Percentiles rank a stretch among this genome's conserved stretches.
These are phyloP conservation scores for Eilema griseolum DNA, from an alignment of 2,888 invertebrate genomes.

Conservation along the genomic window DNA sequence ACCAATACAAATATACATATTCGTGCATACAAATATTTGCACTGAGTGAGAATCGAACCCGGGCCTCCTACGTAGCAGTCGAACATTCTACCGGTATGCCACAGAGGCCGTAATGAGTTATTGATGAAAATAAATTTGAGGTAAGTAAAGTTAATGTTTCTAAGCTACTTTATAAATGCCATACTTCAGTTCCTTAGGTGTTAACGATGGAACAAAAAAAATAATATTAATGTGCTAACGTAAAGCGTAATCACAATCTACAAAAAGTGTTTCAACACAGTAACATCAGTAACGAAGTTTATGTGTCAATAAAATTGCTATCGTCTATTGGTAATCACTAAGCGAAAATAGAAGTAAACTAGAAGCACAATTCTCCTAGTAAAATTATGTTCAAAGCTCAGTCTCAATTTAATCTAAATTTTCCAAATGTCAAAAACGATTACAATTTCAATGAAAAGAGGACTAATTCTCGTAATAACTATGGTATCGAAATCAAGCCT, in stretches of 20 bases:
- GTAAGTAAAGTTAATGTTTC: background rate
- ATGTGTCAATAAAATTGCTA: background rate
- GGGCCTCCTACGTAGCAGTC: no score
- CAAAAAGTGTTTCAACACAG: constrained; percentile 3
- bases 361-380: background rate
- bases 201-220: background rate
- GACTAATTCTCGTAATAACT: no score
- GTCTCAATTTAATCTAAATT: no score
- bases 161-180: constrained; percentile 2
- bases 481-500: no score
- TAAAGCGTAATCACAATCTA: background rate
- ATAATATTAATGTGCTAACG: background rate
- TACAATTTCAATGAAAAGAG: no score
- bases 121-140: background rate
- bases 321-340: background rate
- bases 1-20: no score
- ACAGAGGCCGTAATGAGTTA: background rate
- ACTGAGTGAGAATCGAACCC: no score
- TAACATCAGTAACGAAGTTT: background rate
- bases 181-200: constrained; percentile 1
- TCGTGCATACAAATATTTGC: no score
- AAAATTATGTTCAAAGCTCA: no score
- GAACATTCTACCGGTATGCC: no score
- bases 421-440: no score
- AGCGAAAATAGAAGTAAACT: background rate